phyloP scores from a whole-genome alignment of 2,113 vertebrate genomes.

The Nymphicus hollandicus region DNA sequence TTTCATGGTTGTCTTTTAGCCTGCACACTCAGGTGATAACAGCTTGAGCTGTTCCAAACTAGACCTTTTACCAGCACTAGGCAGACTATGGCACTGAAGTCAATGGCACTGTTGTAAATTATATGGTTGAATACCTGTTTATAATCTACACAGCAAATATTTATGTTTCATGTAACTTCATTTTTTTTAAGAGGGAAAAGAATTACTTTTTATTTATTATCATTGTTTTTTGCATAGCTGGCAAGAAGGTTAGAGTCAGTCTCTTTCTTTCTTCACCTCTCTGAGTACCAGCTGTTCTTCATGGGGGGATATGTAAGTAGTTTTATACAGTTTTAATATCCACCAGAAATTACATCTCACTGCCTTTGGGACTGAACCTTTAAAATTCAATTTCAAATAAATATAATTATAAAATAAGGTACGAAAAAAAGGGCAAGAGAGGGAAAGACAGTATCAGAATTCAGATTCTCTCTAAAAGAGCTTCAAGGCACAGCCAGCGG shows the following conservation, averaged over 20 bases:
- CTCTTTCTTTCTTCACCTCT: neutral
- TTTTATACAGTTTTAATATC: conserved; percentile 74
- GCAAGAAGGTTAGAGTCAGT: neutral
- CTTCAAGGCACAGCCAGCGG: conserved; percentile 29
- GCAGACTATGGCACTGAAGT: neutral
- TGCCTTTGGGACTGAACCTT: conserved; percentile 69
- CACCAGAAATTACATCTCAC: conserved; percentile 70
- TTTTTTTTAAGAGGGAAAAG: neutral
- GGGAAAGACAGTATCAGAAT: conserved; percentile 15
- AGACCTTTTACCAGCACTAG: neutral
- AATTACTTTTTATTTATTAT: conserved; percentile 7
- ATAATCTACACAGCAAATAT: neutral
- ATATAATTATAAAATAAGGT: conserved; percentile 69
- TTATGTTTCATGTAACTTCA: neutral
- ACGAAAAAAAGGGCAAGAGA: neutral
- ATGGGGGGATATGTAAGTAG: conserved; percentile 43
- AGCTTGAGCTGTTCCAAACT: neutral
- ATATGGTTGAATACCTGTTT: neutral
- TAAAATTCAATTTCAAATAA: conserved; percentile 77
- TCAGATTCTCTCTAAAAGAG: conserved; percentile 23
- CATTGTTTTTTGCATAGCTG: neutral
- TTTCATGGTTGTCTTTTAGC: neutral
- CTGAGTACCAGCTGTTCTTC: conserved; percentile 62
- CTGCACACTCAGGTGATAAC: neutral
- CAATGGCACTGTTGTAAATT: neutral